Base-by-base conservation (phyloP, 2,888 invertebrate species). In the Ernsta delagoae region DNA sequence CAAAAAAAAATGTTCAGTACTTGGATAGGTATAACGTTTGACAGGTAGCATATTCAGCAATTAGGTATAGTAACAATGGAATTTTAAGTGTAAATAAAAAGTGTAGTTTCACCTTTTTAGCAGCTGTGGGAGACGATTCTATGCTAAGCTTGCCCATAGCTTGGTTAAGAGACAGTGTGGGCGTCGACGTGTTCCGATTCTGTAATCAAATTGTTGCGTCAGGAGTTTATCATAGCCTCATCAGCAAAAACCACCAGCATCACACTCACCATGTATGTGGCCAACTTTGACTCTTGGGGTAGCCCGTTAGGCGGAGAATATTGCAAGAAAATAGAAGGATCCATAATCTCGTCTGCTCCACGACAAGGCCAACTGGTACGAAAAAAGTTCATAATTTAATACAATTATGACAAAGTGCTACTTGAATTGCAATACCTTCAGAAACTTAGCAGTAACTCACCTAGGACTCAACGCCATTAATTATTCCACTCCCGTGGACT, bases 281-380 rank as follows among this genome's bases (percentile, higher is more conserved):
- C 97, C 84, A 97, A 93, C 90, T 97, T 97, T 72, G 97, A 97
- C 90, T 97, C 97, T 87, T 97, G 96, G 60, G 97, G 97, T 79
- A 97, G 95, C 81, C 96, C 96, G 92, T 95, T 95, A 70, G 96
- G 94, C 73, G 96, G 94, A 71, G 96, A 94, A 85, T 95, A 95
- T 73, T 94, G 93, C 81, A 95, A 74, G 79, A 83, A 95, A 83
- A 96, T 95, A 86, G 96, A 95, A 74, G 96, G 96, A 94, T 97
- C 97, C 97, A 97, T 97, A 16, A 16, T 16, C 16, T 16, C 16
- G 16, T 74, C 73, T 70, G 72, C 82, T 76, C 80, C 84, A 83
- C 74, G 74, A 70, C 83, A 85, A 87, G 85, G 77, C 73, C 75
- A 75, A 71, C 81, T 83, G 70, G 57, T 60, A 41, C 24, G 16